Evolutionary conservation across 1,140 invertebrate species (phyloP).

Genomic region (Heliconius congener): DNA sequence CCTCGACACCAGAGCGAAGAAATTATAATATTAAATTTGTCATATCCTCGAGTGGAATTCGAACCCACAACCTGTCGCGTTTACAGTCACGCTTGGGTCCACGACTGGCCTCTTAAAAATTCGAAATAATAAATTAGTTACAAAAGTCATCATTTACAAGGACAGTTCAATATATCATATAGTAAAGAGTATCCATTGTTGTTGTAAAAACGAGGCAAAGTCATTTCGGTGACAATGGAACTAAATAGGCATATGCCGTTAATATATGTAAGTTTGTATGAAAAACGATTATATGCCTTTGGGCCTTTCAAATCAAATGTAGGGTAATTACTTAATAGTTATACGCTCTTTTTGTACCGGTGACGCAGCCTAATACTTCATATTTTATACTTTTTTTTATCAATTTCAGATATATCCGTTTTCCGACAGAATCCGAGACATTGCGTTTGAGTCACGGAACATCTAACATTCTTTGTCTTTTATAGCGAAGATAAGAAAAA

Average conservation of each 20-base stretch:
- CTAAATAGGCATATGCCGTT: not conserved
- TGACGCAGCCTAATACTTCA: not conserved
- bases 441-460: not conserved
- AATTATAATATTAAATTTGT: too few relatives aligned
- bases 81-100: too few relatives aligned
- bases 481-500: too few relatives aligned
- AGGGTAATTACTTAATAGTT: not conserved
- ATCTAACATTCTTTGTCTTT: too few relatives aligned
- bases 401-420: not conserved
- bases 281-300: not conserved
- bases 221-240: not conserved
- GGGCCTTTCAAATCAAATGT: not conserved
- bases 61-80: too few relatives aligned
- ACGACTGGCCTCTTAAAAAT: too few relatives aligned
- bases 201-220: not conserved
- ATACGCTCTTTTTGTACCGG: not conserved
- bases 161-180: conserved; percentile 1
- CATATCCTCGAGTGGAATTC: too few relatives aligned
- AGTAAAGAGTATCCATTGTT: not conserved
- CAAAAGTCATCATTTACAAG: not conserved
- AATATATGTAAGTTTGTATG: not conserved
- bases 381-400: not conserved
- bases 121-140: not conserved
- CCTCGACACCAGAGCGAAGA: too few relatives aligned
- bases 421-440: not conserved